Percentiles rank a stretch among this genome's conserved stretches.
These are phyloP conservation scores for Agriotes lineatus DNA, from an alignment of 2,888 invertebrate species.

Conservation along the genomic window DNA sequence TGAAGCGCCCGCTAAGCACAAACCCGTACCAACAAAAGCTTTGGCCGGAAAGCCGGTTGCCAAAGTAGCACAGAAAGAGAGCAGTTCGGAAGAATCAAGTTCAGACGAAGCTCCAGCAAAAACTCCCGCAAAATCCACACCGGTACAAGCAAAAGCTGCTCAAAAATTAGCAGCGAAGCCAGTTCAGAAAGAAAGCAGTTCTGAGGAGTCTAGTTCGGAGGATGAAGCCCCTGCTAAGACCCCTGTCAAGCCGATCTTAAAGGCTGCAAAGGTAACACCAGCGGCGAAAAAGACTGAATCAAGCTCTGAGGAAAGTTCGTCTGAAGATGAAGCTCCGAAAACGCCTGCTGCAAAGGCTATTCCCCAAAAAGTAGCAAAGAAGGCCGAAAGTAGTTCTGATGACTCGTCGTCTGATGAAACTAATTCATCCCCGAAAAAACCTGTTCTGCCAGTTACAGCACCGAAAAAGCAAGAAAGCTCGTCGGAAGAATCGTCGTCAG, in stretches of 20 bases:
- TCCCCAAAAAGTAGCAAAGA: slow-evolving; percentile 24
- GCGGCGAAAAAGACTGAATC: slow-evolving; percentile 58
- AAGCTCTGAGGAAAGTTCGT: slow-evolving; percentile 64
- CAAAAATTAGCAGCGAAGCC: too few relatives aligned
- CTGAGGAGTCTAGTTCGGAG: slow-evolving; percentile 53
- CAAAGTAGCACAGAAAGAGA: slow-evolving; percentile 42
- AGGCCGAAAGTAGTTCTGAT: slow-evolving; percentile 63
- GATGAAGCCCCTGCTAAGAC: slow-evolving; percentile 38
- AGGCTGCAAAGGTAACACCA: background rate
- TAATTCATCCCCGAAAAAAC: slow-evolving; percentile 39
- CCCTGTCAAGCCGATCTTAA: too few relatives aligned
- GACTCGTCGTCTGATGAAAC: slow-evolving; percentile 62
- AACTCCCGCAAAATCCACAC: background rate
- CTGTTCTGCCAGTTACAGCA: slow-evolving; percentile 31
- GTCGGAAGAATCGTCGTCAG: slow-evolving; percentile 63
- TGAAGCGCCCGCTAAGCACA: slow-evolving; percentile 48
- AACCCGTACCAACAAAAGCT: slow-evolving; percentile 41
- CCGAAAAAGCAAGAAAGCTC: slow-evolving; percentile 58
- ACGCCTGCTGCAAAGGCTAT: slow-evolving; percentile 40
- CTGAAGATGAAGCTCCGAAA: slow-evolving; percentile 59
- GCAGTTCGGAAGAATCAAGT: slow-evolving; percentile 54
- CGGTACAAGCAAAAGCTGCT: slow-evolving; percentile 30
- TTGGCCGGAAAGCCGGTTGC: slow-evolving; percentile 14
- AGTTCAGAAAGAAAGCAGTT: slow-evolving; percentile 38
- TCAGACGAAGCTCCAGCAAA: slow-evolving; percentile 39